A percentile compares a stretch with the other conserved stretches of the same genome.
phyloP scores from a whole-genome alignment of 2,888 invertebrate species.

The Stenodera caucasica region DNA sequence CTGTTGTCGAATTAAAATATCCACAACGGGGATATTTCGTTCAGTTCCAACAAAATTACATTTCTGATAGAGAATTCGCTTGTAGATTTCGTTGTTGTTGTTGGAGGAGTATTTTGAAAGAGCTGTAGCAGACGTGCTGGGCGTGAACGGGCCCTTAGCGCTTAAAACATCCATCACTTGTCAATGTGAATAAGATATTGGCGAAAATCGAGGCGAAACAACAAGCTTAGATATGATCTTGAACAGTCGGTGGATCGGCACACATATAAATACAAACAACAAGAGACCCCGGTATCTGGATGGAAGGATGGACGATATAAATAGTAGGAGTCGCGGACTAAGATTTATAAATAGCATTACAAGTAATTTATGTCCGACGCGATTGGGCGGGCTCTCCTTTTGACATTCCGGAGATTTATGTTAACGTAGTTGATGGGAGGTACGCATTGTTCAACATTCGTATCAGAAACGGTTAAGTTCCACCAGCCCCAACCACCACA shows the following conservation, averaged over 20 bases:
- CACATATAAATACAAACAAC: conserved; percentile 38
- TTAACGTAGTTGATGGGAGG: conserved; percentile 56
- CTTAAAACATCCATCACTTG: conserved; percentile 42
- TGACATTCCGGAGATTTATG: conserved; percentile 56
- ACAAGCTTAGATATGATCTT: conserved; percentile 41
- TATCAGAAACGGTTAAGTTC: conserved; percentile 28
- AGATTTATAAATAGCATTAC: conserved; percentile 57
- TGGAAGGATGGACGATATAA: conserved; percentile 42
- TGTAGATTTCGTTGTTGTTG: not conserved
- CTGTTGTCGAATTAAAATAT: conserved; percentile 18
- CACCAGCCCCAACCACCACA: conserved; percentile 5
- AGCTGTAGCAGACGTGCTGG: conserved; percentile 14
- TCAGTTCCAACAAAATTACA: not conserved
- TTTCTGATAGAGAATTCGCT: not conserved
- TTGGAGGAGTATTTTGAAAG: not conserved
- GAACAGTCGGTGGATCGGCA: conserved; percentile 34
- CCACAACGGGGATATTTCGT: not conserved
- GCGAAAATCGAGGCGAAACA: conserved; percentile 40
- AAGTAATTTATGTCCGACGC: conserved; percentile 56
- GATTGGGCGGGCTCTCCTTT: conserved; percentile 56
- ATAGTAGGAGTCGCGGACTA: conserved; percentile 42
- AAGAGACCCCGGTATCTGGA: conserved; percentile 36
- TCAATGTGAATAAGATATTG: conserved; percentile 43
- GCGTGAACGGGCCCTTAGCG: conserved; percentile 9
- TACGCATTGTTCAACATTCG: conserved; percentile 40